These are phyloP conservation scores for Athetis lepigone DNA, from an alignment of 2,888 invertebrate genomes.

Conservation along the genomic window DNA sequence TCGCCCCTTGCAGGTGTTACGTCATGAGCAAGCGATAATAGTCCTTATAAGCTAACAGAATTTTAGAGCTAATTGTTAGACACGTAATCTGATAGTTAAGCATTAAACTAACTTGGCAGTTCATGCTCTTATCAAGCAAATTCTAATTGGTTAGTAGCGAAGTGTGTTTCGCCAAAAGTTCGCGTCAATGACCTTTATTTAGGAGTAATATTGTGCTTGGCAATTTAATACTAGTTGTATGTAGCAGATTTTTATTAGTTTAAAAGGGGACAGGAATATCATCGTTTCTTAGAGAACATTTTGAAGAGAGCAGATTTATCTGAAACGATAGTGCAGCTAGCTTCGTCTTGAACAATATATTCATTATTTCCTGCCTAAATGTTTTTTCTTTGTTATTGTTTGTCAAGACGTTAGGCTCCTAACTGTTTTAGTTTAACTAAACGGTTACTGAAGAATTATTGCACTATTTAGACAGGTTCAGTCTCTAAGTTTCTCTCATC, in stretches of 20 bases:
- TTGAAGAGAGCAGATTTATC: not conserved
- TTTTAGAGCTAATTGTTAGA: conserved; percentile 39
- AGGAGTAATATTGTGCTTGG: conserved; percentile 7
- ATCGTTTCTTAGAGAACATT: not conserved
- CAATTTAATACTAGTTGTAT: conserved; percentile 8
- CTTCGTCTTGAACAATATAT: too few species aligned
- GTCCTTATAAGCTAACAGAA: conserved; percentile 29
- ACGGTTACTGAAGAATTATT: too few species aligned
- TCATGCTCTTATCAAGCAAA: conserved; percentile 30
- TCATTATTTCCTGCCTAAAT: too few species aligned
- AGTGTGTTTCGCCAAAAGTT: conserved; percentile 38
- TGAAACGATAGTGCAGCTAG: too few species aligned
- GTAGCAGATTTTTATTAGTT: conserved; percentile 4
- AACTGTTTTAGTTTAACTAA: too few species aligned
- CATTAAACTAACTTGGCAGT: conserved; percentile 31
- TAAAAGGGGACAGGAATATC: conserved; percentile 7
- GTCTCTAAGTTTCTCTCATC: too few species aligned
- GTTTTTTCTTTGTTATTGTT: too few species aligned
- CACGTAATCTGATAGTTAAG: conserved; percentile 26
- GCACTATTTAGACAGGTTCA: too few species aligned
- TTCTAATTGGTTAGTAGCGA: conserved; percentile 24
- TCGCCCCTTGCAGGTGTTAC: conserved; percentile 56
- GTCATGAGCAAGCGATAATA: conserved; percentile 46
- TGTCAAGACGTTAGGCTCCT: too few species aligned
- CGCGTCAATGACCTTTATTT: conserved; percentile 48